Percentiles rank a stretch among this genome's conserved stretches.
Conservation (phyloP, 2,888 invertebrate species). For the Agonopterix arenella region DNA sequence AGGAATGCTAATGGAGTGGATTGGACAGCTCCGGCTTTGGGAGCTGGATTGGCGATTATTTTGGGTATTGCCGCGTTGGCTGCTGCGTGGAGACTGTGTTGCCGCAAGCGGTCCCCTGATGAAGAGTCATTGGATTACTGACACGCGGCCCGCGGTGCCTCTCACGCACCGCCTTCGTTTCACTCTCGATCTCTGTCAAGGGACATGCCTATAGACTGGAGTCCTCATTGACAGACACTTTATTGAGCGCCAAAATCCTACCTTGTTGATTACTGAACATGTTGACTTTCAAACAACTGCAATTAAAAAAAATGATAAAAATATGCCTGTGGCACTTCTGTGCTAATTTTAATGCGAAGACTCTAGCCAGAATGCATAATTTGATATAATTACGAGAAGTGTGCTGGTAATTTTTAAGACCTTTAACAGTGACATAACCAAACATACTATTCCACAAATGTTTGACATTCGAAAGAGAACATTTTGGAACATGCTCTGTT, state of each 20-base stretch:
- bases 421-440: too few species aligned
- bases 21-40: slow-evolving; percentile 80
- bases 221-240: slow-evolving; percentile 71
- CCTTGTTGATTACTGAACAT: slow-evolving; percentile 37
- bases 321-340: too few species aligned
- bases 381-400: too few species aligned
- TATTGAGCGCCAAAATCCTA: slow-evolving; percentile 63
- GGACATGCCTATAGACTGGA: slow-evolving; percentile 68
- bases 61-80: slow-evolving; percentile 75
- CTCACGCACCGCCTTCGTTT: slow-evolving; percentile 63
- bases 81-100: slow-evolving; percentile 78
- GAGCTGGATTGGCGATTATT: slow-evolving; percentile 76
- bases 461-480: too few species aligned
- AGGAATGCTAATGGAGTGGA: slow-evolving; percentile 67
- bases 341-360: too few species aligned
- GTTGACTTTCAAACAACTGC: too few species aligned
- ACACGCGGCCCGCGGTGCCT: slow-evolving; percentile 73
- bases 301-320: too few species aligned
- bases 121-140: slow-evolving; percentile 80
- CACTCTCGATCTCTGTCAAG: slow-evolving; percentile 62
- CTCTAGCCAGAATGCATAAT: too few species aligned
- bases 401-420: too few species aligned
- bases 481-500: not conserved
- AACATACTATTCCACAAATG: too few species aligned
- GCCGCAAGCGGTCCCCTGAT: slow-evolving; percentile 76